Evolutionary conservation across 2,888 invertebrate genomes (phyloP), one percentile per base, ranked within the genome.

Genomic region (Pseudoips prasinana): DNA sequence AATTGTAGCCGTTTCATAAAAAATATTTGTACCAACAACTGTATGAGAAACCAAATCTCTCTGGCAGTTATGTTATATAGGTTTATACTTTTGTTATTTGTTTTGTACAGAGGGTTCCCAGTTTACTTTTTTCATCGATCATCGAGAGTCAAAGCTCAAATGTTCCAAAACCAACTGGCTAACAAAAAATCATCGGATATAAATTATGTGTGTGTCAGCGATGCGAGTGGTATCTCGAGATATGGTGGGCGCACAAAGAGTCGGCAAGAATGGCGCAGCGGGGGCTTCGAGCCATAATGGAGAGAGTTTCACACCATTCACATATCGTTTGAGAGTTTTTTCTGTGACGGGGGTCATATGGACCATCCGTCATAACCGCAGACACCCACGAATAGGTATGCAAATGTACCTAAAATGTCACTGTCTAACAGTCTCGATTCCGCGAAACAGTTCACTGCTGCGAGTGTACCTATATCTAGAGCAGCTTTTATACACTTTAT

Each of bases 271-370:
- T 73, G 69, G 65, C 82, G 36, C 84, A 67, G 77, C 83, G 77
- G 85, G 85, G 64, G 67, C 56, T 65, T 46, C 50, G 54, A 51
- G 49, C 63, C 51, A 74, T 73, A 74, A 79, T 75, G 65, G 72
- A 59, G 62, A 66, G 64, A 71, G 74, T 65, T 79, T 80, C 78
- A 76, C 79, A 76, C 81, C 77, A 75, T 77, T 76, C 79, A 77
- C 51, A 59, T 59, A 65, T 68, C 63, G 67, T 61, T 71, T 61
- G 61, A 55, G 51, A 59, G 61, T 66, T 73, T 72, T 68, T 61
- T 40, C 52, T 41, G 58, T 64, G 69, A 72, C 71, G 68, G 68
- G 71, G 73, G 73, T 75, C 76, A 73, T 66, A 46, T 42, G 58
- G 60, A 69, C 68, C 72, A 77, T 76, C 68, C 74, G 72, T 78